Conservation (phyloP, 2,113 vertebrate species). For the Suncus etruscus region DNA sequence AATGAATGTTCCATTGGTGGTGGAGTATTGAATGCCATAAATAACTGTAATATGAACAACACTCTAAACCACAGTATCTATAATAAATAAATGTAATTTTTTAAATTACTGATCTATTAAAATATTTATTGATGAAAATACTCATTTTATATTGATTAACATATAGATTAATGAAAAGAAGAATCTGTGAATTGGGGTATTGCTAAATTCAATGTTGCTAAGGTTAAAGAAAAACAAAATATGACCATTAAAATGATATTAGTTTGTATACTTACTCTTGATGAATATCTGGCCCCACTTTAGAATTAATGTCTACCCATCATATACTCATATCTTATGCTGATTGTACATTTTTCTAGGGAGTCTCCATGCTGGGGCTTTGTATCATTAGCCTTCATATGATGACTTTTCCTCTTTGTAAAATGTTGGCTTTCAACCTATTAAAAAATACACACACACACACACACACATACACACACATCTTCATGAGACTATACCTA, state of each 20-base stretch:
- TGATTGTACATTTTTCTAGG: background rate
- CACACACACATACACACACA: background rate
- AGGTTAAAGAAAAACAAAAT: too few relatives aligned
- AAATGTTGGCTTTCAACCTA: constrained; percentile 49
- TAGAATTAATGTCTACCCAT: background rate
- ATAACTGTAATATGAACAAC: too few relatives aligned
- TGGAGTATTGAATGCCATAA: too few relatives aligned
- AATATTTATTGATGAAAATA: too few relatives aligned
- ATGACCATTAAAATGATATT: background rate
- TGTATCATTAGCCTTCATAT: constrained; percentile 38
- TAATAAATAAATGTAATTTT: too few relatives aligned
- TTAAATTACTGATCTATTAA: too few relatives aligned
- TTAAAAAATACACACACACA: background rate
- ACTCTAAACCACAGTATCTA: too few relatives aligned
- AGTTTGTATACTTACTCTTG: background rate
- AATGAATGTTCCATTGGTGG: too few relatives aligned
- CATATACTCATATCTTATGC: background rate
- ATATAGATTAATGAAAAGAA: too few relatives aligned
- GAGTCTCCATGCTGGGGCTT: constrained; percentile 9
- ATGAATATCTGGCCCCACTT: background rate
- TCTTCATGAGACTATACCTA: background rate
- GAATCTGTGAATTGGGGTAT: too few relatives aligned
- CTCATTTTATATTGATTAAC: too few relatives aligned
- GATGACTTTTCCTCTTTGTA: background rate
- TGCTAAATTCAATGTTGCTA: too few relatives aligned